Evolutionary conservation across 2,888 invertebrate species (phyloP).

Genomic region (Phragmatobia fuliginosa): DNA sequence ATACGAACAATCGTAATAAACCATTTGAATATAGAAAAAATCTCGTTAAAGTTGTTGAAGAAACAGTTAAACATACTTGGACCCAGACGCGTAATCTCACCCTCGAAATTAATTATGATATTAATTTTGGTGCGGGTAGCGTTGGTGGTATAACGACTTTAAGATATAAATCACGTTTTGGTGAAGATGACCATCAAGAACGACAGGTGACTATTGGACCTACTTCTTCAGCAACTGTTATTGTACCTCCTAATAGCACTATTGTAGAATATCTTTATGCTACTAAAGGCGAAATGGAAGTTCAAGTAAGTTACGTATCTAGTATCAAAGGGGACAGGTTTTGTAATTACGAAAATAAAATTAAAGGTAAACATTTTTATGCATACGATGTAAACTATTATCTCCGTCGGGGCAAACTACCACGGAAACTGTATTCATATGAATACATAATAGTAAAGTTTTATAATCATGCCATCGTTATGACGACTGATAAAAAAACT

Average conservation of each 20-base stretch:
- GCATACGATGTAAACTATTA: not conserved
- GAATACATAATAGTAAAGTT: not conserved
- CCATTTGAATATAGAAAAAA: too few species aligned
- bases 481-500: not conserved
- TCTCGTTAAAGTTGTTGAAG: too few species aligned
- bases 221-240: too few species aligned
- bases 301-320: not conserved
- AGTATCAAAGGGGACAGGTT: not conserved
- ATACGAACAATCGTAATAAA: too few species aligned
- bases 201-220: too few species aligned
- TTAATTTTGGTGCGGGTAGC: not conserved
- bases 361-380: not conserved
- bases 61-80: too few species aligned
- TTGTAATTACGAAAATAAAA: not conserved
- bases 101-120: too few species aligned
- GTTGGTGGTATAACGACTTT: not conserved
- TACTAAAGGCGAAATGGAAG: not conserved
- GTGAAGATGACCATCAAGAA: too few species aligned
- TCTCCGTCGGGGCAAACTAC: not conserved
- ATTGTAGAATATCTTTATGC: too few species aligned
- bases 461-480: not conserved
- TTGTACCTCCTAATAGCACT: too few species aligned
- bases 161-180: not conserved
- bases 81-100: not conserved
- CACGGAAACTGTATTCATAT: not conserved